Evolutionary conservation across 2,797 vertebrate species (phyloP), one percentile per base, ranked within the genome.

Genomic region (Peromyscus attwateri): DNA sequence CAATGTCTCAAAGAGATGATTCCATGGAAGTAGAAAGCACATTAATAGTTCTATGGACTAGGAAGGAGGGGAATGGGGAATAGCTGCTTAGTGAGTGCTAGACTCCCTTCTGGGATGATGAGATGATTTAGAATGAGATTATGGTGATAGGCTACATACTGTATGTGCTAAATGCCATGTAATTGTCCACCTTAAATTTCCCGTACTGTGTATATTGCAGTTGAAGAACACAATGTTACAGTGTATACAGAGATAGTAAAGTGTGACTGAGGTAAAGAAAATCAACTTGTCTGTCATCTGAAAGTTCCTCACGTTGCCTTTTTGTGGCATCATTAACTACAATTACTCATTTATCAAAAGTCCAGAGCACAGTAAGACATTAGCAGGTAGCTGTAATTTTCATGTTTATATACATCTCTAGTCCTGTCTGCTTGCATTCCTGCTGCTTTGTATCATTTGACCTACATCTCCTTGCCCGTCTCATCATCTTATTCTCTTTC

Each of bases 51-150:
- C 21, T 40, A 7, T 21, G 57, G 34, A 29, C 3, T 55, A 2
- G 8, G 55, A 43, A 4, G 31, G 2, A n/a, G 6, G 10, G 12
- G 2, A 70, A 66, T 66, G 21, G 2, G 2, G 0, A 40, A 16
- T 79, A 13, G 75, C 25, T 95, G 40, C 0, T 71, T 40, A 82
- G 6, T 79, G 37, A 37, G 3, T 55, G 27, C 1, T 70, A 43
- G 16, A 3, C 6, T 57, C 70, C 31, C 46, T 81, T 89, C 27
- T 27, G 27, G 31, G 6, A 1, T 87, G n/a, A 76, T 55, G 2
- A 70, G 85, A 79, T 71, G 16, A 70, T 89, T 83, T 92, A 37
- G 27, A 84, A 91, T 87, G 76, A 71, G 23, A 34, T 23, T 71
- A 19, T 49, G 13, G 9, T 13, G 40, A 43, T 81, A 4, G 2